A percentile compares a stretch with the other conserved stretches of the same genome.
phyloP scores from a whole-genome alignment of 1,140 invertebrate genomes.

The Drosophila fuyamai region DNA sequence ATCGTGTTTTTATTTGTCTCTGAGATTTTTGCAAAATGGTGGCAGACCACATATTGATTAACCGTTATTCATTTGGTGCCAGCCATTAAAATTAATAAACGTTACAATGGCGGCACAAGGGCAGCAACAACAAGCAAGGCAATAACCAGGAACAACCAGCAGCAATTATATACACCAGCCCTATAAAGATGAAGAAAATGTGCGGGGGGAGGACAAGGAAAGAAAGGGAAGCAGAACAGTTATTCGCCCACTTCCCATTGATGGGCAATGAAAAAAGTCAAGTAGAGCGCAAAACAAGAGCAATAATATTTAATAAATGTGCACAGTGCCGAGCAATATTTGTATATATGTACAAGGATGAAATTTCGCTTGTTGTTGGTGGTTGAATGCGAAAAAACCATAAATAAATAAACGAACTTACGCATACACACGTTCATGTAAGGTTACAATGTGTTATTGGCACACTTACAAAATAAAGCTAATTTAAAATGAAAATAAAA shows the following conservation, averaged over 20 bases:
- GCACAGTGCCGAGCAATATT: constrained; percentile 33
- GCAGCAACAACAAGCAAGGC: constrained; percentile 9
- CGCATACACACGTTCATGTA: constrained; percentile 30
- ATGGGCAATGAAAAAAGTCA: constrained; percentile 73
- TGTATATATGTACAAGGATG: constrained; percentile 14
- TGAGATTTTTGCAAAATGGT: constrained; percentile 11
- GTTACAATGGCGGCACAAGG: constrained; percentile 36
- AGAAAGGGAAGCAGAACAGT: not conserved
- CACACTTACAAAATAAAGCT: constrained; percentile 1
- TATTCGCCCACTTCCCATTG: constrained; percentile 45
- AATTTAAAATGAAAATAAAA: too few relatives aligned
- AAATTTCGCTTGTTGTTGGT: constrained; percentile 58
- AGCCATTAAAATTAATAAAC: constrained; percentile 75
- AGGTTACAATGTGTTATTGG: constrained; percentile 48
- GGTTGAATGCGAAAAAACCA: constrained; percentile 74
- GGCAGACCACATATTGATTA: constrained; percentile 64
- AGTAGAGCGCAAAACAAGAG: constrained; percentile 75
- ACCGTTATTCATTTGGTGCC: constrained; percentile 64
- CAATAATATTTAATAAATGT: constrained; percentile 83
- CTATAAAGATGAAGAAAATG: constrained; percentile 15
- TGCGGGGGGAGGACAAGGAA: not conserved
- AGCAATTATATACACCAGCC: constrained; percentile 32
- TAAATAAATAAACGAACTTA: constrained; percentile 67
- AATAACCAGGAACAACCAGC: constrained; percentile 19
- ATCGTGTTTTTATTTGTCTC: too few relatives aligned